These are phyloP conservation scores for Phenganax subtilis DNA, from an alignment of 92 coral and sea anemone species.

Conservation along the genomic window DNA sequence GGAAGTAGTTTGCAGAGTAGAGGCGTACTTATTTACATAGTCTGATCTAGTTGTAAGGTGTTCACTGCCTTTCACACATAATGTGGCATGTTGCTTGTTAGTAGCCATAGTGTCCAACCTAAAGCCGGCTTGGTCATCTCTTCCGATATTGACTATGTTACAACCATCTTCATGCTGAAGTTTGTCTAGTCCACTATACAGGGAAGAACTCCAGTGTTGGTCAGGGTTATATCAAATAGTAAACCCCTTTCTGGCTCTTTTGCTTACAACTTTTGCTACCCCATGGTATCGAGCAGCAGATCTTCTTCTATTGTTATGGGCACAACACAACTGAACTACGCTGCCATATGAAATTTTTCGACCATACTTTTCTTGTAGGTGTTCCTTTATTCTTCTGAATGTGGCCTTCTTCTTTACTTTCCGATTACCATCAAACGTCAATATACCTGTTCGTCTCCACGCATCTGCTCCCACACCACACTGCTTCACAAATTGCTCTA, in stretches of 20 bases:
- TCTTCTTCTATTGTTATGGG: conserved; percentile 47
- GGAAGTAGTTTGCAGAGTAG: conserved; percentile 55
- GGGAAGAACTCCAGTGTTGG: conserved; percentile 53
- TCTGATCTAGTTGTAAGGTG: conserved; percentile 53
- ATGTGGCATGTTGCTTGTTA: conserved; percentile 44
- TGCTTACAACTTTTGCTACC: conserved; percentile 47
- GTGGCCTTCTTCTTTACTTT: conserved; percentile 46
- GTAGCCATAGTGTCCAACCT: conserved; percentile 55
- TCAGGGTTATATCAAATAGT: conserved; percentile 49
- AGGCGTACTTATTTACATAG: conserved; percentile 48
- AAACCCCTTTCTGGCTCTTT: conserved; percentile 53
- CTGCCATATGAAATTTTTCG: conserved; percentile 46
- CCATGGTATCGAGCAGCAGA: conserved; percentile 47
- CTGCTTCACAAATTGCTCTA: conserved; percentile 42
- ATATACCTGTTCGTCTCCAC: conserved; percentile 55
- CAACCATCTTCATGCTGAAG: conserved; percentile 49
- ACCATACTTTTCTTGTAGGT: conserved; percentile 39
- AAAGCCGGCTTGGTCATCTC: conserved; percentile 66
- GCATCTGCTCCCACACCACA: conserved; percentile 56
- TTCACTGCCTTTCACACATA: conserved; percentile 51
- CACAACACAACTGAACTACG: conserved; percentile 53
- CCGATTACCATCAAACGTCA: conserved; percentile 58
- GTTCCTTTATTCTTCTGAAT: conserved; percentile 39
- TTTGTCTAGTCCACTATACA: conserved; percentile 42
- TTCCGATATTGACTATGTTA: conserved; percentile 45